Evolutionary conservation across 2,888 invertebrate genomes (phyloP), one percentile per base, ranked within the genome.

Genomic region (Lycocerus yunnanus): DNA sequence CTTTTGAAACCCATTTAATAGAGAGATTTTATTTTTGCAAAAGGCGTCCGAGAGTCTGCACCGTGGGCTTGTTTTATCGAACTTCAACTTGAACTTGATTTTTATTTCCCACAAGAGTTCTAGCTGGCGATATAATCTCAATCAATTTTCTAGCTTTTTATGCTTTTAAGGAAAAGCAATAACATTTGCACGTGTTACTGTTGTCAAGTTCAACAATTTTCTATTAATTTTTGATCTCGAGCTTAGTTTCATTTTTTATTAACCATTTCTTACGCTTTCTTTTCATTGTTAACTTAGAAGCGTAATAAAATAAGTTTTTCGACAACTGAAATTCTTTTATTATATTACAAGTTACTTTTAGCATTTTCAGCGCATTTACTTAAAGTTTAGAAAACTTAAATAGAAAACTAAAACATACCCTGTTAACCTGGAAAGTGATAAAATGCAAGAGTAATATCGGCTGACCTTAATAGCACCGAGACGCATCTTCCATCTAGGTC

Each of bases 401-500:
- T n/a, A n/a, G n/a, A 43, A 13, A 43, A 43, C 6, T 43, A 43
- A n/a, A n/a, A 2, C 43, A 43, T 43, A 43, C 43, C 43, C 2
- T 43, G 43, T 43, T 43, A 43, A 43, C 43, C 43, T 43, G 43
- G 43, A 43, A 43, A 43, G 60, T 61, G 70, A 61, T 66, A 66
- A 43, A 71, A 74, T 75, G 71, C 71, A 75, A 75, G 15, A 68
- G 68, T 68, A 68, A 69, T 72, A 65, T 66, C 60, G 68, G 63
- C 16, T 66, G 75, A 72, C 75, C 75, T 75, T 69, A 72, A 75
- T 75, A 75, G 63, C 27, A 75, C 63, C 63, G 43, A 63, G 68
- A 71, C 75, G 69, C 72, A 72, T 75, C 75, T 68, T 58, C 58
- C 69, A 75, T 69, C 18, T 75, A 65, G 75, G 75, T 75, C 75